A percentile compares a stretch with the other conserved stretches of the same genome.
phyloP scores from a whole-genome alignment of 2,888 invertebrate species.

The Dryocosmus kuriphilus region DNA sequence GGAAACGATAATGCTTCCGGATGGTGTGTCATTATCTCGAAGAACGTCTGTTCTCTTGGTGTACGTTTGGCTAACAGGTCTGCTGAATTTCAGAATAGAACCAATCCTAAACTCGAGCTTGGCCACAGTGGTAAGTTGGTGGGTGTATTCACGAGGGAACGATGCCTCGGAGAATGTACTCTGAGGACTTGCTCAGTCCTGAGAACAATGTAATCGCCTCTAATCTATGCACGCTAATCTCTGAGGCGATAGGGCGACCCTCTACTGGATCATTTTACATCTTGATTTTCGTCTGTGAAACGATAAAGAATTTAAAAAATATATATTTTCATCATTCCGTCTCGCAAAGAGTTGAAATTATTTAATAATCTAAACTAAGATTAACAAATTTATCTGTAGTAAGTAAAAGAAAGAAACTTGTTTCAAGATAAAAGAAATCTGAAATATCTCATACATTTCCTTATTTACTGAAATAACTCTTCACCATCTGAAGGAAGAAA shows the following conservation, averaged over 20 bases:
- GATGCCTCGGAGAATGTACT: conserved; percentile 31
- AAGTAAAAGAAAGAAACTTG: conserved; percentile 6
- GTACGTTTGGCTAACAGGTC: neutral
- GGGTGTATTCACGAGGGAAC: conserved; percentile 24
- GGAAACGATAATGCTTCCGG: neutral
- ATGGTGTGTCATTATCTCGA: neutral
- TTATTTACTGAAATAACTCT: conserved; percentile 1
- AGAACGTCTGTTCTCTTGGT: neutral
- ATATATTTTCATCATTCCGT: no score
- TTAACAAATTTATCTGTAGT: neutral
- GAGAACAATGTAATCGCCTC: conserved; percentile 63
- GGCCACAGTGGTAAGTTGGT: conserved; percentile 1
- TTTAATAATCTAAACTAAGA: no score
- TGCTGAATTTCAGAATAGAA: conserved; percentile 1
- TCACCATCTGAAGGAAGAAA: neutral
- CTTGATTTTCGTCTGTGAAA: neutral
- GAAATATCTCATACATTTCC: conserved; percentile 2
- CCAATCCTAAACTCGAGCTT: conserved; percentile 17
- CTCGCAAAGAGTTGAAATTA: neutral
- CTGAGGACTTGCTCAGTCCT: conserved; percentile 43
- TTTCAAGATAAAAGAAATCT: neutral
- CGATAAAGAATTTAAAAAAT: neutral
- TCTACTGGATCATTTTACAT: neutral
- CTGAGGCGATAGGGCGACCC: conserved; percentile 45
- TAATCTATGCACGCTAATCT: conserved; percentile 65